phyloP scores from a whole-genome alignment of 2,888 invertebrate species.

The Pseudeuparius sepicola region DNA sequence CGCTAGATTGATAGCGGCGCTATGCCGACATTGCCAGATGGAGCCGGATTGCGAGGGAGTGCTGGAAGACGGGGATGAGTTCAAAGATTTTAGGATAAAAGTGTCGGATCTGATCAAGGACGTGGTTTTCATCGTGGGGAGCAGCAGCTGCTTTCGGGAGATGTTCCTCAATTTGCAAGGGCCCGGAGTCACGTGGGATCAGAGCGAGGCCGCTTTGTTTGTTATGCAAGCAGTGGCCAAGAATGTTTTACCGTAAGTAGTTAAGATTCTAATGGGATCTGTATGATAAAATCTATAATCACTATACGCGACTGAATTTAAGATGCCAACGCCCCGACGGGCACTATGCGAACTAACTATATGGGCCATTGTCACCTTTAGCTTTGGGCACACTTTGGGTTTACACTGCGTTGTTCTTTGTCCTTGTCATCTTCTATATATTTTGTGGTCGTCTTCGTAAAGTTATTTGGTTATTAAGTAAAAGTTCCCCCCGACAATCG shows the following conservation, averaged over 20 bases:
- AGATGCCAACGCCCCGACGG: too few relatives aligned
- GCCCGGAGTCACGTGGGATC: constrained; percentile 77
- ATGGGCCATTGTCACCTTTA: too few relatives aligned
- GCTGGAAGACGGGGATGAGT: constrained; percentile 75
- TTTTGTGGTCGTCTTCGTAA: too few relatives aligned
- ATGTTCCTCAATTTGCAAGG: constrained; percentile 72
- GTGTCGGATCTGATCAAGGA: constrained; percentile 93
- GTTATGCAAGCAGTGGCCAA: constrained; percentile 93
- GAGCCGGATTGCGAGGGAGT: constrained; percentile 88
- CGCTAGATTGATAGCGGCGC: constrained; percentile 77
- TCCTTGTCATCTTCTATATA: too few relatives aligned
- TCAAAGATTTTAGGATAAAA: constrained; percentile 72
- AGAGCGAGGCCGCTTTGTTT: constrained; percentile 87
- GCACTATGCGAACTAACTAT: too few relatives aligned
- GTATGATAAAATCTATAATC: too few relatives aligned
- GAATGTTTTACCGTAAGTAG: constrained; percentile 83
- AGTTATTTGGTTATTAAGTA: too few relatives aligned
- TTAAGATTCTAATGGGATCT: too few relatives aligned
- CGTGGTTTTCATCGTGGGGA: constrained; percentile 92
- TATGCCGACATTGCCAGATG: constrained; percentile 89
- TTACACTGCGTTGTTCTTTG: too few relatives aligned
- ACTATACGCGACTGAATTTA: too few relatives aligned
- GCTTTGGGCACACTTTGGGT: too few relatives aligned
- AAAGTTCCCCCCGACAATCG: too few relatives aligned
- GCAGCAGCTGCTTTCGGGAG: constrained; percentile 82